Base-by-base conservation (phyloP, 2,113 vertebrate genomes). In the Shinisaurus crocodilurus region DNA sequence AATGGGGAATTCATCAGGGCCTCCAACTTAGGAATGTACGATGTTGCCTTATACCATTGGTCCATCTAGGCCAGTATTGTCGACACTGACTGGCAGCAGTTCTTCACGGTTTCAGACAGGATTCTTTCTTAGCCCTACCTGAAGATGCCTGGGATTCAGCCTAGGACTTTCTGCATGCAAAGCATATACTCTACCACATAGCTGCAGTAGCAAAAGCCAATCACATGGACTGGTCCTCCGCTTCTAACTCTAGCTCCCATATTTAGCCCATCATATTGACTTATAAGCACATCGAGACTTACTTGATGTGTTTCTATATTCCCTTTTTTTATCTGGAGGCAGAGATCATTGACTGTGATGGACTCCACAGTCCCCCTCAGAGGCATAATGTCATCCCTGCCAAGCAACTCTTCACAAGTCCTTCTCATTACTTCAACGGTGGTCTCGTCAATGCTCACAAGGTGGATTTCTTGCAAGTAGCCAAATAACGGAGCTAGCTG, bases 371-470 rank as follows among this genome's bases (percentile, higher is more conserved):
- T 48, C 82, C 81, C 91, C 86, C 23, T 88, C 80, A n/a, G 63
- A 90, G 88, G 92, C 89, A 0, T 37, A 29, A 7, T 3, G 1
- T 94, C 89, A 9, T 37, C 94, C 1, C 0, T 1, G 0, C 72
- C 86, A 0, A 98, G 89, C 4, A 95, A 18, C 2, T 1, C 0
- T 89, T 67, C 85, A 90, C 98, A 98, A 20, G 98, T 97, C 16
- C 5, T 88, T 92, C 96, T 95, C 96, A 99, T 98, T 93, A 97
- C 97, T 50, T 1, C 48, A 34, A 98, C 98, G 0, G 98, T 95
- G 5, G 25, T 79, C 1, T 98, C 97, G 5, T 96, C 97, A 5
- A 98, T 80, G 95, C 98, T 98, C 40, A 98, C 98, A n/a, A 99
- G 92, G 40, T 87, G 93, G 87, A 99, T 97, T 86, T 99, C 97